Base-by-base conservation (phyloP, 2,797 vertebrate genomes). In the Pristis pectinata region DNA sequence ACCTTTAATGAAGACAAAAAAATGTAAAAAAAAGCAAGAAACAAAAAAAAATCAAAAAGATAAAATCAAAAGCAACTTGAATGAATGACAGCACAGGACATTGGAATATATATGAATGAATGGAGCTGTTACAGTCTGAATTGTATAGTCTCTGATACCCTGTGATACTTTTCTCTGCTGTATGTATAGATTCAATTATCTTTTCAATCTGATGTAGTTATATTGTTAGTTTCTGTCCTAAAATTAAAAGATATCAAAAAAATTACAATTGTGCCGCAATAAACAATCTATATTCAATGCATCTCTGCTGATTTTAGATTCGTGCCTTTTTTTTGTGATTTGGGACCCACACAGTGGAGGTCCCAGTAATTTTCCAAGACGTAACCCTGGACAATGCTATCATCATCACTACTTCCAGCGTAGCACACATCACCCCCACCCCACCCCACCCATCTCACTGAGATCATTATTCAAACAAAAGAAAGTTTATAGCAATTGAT, bases 391-490 rank as follows among this genome's bases (percentile, higher is more conserved):
- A 22, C 15, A 67, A 67, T 67, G 6, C 70, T 72, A 72, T 5
- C 19, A 3, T 72, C 24, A 6, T 72, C 19, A 7, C 0, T 72
- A 72, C 24, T 24, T 72, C 22, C 70, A 27, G 6, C 70, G 72
- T 17, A 72, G 19, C 24, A 72, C 70, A 72, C 24, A 30, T 30
- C 22, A 24, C 22, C 24, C 70, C 70, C 56, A 70, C 30, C 74
- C 70, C 56, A 70, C 30, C 74, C 27, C 82, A 30, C 10, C 82
- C 34, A 41, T 24, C 7, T 10, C 19, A n/a, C 59, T 17, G 34
- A 30, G 70, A 72, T 76, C 44, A 9, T 74, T 94, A 76, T 74
- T 94, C 67, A 76, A 94, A 72, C 64, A 94, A 74, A 94, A 41
- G 37, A 37, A 8, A 37, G 37, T 82, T 72, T 76, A 30, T 17